These are phyloP conservation scores for Pseudorasbora parva DNA, from an alignment of 2,113 vertebrate genomes.

Conservation along the genomic window DNA sequence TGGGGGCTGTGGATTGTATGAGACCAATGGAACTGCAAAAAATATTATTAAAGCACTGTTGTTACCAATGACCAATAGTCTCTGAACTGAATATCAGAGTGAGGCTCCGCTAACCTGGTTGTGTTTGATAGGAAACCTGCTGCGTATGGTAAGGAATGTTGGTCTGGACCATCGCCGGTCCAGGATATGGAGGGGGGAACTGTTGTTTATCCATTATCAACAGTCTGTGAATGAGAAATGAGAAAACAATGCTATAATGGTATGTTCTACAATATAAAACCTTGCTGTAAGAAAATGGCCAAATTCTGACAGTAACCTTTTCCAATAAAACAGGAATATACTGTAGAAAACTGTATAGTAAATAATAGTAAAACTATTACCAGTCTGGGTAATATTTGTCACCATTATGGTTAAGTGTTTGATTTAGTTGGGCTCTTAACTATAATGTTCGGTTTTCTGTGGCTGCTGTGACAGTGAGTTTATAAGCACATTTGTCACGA, in stretches of 20 bases:
- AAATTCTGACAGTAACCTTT: too few species aligned
- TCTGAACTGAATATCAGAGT: neutral
- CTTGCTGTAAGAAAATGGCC: too few species aligned
- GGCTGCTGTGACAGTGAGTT: too few species aligned
- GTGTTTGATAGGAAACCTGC: neutral
- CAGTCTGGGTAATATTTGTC: too few species aligned
- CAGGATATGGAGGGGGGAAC: neutral
- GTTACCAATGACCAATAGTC: neutral
- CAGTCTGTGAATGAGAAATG: neutral
- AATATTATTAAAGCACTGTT: neutral
- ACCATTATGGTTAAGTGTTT: too few species aligned
- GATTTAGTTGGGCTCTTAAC: too few species aligned
- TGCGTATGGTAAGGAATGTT: neutral
- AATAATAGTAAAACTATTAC: too few species aligned
- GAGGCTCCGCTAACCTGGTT: neutral
- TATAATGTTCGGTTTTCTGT: too few species aligned
- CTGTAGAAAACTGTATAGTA: too few species aligned
- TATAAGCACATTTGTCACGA: too few species aligned
- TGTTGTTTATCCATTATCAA: neutral
- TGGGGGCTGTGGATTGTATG: neutral
- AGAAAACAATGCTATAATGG: neutral
- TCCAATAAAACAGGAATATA: too few species aligned
- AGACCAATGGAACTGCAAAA: neutral
- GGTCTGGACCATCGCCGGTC: neutral
- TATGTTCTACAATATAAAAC: neutral